These are phyloP conservation scores for Heliconius sara DNA, from an alignment of 2,888 invertebrate genomes.

Conservation along the genomic window DNA sequence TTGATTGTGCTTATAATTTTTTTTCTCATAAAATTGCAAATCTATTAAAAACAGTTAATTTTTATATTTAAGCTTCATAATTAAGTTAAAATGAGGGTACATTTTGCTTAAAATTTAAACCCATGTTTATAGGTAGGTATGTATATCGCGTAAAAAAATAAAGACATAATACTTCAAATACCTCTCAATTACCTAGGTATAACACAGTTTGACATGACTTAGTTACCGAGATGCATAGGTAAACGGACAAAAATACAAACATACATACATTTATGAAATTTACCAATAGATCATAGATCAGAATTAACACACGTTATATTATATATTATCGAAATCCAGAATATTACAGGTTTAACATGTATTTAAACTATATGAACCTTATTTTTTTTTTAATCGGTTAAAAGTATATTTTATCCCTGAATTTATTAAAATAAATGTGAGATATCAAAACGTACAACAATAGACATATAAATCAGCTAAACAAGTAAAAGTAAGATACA, in stretches of 20 bases:
- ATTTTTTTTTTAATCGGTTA: neutral
- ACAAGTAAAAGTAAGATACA: conserved; percentile 29
- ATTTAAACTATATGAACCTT: neutral
- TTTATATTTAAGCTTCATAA: neutral
- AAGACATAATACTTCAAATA: too few relatives aligned
- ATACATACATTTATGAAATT: neutral
- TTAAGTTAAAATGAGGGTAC: neutral
- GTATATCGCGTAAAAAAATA: too few relatives aligned
- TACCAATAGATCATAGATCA: too few relatives aligned
- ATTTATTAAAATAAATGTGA: neutral
- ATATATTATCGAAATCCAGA: too few relatives aligned
- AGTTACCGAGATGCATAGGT: too few relatives aligned
- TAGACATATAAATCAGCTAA: conserved; percentile 20
- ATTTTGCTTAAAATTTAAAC: too few relatives aligned
- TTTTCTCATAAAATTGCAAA: neutral
- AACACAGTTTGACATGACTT: too few relatives aligned
- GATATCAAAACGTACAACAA: conserved; percentile 12
- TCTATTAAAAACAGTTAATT: neutral
- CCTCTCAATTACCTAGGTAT: too few relatives aligned
- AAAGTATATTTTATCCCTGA: neutral
- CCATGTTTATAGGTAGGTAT: too few relatives aligned
- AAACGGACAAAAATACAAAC: neutral
- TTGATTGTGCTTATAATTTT: neutral
- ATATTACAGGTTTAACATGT: neutral
- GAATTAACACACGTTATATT: too few relatives aligned